These are phyloP conservation scores for Drosophila teissieri DNA, from an alignment of 1,140 invertebrate species.

Conservation along the genomic window DNA sequence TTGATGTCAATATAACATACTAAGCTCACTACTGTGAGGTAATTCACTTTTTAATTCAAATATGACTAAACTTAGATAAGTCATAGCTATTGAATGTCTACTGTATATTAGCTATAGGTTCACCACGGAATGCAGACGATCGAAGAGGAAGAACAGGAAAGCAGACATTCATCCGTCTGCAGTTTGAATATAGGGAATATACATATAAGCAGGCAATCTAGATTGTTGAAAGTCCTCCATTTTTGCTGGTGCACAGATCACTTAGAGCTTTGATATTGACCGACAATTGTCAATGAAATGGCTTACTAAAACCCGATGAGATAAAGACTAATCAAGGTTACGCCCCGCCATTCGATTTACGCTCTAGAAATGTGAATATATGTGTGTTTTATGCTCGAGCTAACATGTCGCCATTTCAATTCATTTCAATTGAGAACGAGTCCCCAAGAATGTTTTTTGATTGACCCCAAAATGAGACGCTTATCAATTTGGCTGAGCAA, in stretches of 20 bases:
- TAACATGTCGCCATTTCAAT: constrained; percentile 49
- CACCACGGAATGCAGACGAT: constrained; percentile 21
- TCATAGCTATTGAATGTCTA: neutral
- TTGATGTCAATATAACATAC: no score
- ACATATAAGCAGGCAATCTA: neutral
- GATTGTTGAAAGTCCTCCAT: neutral
- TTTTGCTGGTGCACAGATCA: neutral
- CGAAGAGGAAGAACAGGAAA: constrained; percentile 20
- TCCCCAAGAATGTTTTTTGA: constrained; percentile 26
- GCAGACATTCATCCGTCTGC: neutral
- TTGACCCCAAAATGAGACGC: constrained; percentile 39
- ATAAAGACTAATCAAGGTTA: constrained; percentile 45
- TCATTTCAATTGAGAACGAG: constrained; percentile 50
- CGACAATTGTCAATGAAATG: constrained; percentile 65
- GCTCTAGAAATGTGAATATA: constrained; percentile 39
- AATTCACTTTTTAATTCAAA: no score
- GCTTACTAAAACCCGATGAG: constrained; percentile 11
- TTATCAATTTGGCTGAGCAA: constrained; percentile 29
- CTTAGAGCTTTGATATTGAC: constrained; percentile 54
- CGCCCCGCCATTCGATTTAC: constrained; percentile 25
- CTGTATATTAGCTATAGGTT: constrained; percentile 7
- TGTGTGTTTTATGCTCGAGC: constrained; percentile 13
- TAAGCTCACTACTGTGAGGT: no score
- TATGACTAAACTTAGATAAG: no score
- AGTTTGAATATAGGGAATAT: neutral